Base-by-base conservation (phyloP, 2,113 vertebrate species). In the Dromas ardeola region DNA sequence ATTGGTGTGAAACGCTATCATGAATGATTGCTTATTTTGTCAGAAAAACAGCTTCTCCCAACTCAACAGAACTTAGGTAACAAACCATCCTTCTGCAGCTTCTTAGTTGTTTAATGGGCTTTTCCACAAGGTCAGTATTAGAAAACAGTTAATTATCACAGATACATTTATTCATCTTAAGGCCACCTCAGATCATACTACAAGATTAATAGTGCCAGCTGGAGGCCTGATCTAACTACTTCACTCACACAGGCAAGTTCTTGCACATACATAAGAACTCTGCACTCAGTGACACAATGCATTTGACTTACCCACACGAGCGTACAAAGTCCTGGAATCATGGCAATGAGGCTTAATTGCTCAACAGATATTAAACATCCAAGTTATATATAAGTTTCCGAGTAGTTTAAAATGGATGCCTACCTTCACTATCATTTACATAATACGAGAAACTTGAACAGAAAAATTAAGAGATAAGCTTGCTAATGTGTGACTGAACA, bases 301-400 rank as follows among this genome's bases (percentile, higher is more conserved):
- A 11, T 38, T 53, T 65, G 27, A 15, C 62, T 74, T 38, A 15
- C 1, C 9, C 45, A 40, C 25, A 15, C 0, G 0, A n/a, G 23
- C 2, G 4, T 5, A 8, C 21, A 1, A 55, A 47, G 47, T 26
- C 50, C 69, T 69, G 50, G 49, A 73, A n/a, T 63, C 49, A 12
- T 2, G 5, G 36, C 36, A 62, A 2, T 47, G 55, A 52, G 61
- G 9, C 27, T 49, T 42, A 42, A n/a, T 53, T 73, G 7, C 27
- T 83, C 67, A 49, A 18, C 3, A 62, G 34, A 73, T 6, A 5
- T 27, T 52, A 61, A 79, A 74, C 7, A 47, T 16, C 6, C 12
- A 50, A 20, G 5, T 55, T 19, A 8, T 29, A 10, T 4, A 3
- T 17, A 15, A 82, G 8, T 12, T 77, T 70, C 22, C n/a, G 1